Conservation (phyloP, 1,140 invertebrate genomes). For the Notospermus geniculatus region DNA sequence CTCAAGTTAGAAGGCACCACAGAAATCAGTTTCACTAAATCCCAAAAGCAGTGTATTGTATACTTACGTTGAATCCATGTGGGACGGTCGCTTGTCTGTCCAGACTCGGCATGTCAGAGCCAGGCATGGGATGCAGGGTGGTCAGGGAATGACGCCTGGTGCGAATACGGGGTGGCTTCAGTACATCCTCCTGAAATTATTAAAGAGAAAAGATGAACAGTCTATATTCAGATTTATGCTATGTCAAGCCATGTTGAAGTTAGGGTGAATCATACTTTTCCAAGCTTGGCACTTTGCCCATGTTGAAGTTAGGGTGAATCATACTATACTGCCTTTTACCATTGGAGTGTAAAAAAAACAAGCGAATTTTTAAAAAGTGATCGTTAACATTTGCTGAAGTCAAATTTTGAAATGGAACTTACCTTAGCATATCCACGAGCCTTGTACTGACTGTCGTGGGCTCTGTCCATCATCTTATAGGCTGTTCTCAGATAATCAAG, state of each 20-base stretch:
- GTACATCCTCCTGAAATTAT: background rate
- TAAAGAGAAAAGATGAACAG: background rate
- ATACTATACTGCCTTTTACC: too few species aligned
- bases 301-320: too few species aligned
- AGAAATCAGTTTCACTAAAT: too few species aligned
- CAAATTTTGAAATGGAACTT: conserved; percentile 6
- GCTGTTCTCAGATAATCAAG: conserved; percentile 47
- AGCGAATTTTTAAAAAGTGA: too few species aligned
- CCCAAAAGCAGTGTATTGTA: too few species aligned
- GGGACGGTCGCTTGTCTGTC: conserved; percentile 51
- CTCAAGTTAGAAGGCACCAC: too few species aligned
- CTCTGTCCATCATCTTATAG: conserved; percentile 35
- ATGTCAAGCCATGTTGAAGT: too few species aligned
- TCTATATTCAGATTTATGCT: too few species aligned
- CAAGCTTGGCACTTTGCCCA: too few species aligned
- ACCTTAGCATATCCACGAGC: conserved; percentile 52
- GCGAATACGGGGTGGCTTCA: conserved; percentile 42
- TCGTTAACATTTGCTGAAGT: too few species aligned
- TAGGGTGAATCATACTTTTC: too few species aligned
- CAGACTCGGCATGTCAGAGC: conserved; percentile 24
- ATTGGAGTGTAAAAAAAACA: too few species aligned
- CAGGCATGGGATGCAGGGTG: conserved; percentile 48
- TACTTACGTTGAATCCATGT: conserved; percentile 51
- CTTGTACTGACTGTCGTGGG: conserved; percentile 46
- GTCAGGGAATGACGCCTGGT: conserved; percentile 52